Conservation (phyloP, 35 echinoderm and acorn worm genomes). For the Patiria miniata region DNA sequence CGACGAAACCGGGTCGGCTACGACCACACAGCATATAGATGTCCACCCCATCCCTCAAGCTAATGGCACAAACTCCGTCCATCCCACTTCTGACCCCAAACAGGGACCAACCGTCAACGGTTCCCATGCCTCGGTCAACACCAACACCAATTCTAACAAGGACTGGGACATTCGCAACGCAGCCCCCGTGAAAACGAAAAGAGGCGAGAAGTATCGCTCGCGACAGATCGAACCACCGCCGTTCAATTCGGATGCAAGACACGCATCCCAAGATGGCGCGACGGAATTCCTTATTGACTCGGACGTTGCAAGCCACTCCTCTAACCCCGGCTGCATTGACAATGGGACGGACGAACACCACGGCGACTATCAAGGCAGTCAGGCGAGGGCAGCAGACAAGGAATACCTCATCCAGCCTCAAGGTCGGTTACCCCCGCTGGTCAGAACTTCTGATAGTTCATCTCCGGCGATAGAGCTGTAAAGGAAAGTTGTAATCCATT, state of each 20-base stretch:
- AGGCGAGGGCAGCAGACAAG: constrained; percentile 4
- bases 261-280: not conserved
- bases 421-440: constrained; percentile 6
- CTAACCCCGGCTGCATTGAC: not conserved
- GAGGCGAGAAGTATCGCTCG: not conserved
- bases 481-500: too few species aligned
- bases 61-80: not conserved
- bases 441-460: not conserved
- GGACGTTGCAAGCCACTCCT: not conserved
- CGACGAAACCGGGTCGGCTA: not conserved
- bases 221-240: not conserved
- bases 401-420: not conserved
- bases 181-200: too few species aligned
- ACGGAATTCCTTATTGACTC: not conserved
- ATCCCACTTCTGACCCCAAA: not conserved
- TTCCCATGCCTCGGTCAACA: too few species aligned
- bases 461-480: not conserved
- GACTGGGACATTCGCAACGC: too few species aligned
- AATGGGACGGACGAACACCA: not conserved
- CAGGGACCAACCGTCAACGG: not conserved
- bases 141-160: too few species aligned
- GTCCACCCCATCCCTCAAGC: not conserved
- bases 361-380: not conserved
- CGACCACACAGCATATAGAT: not conserved
- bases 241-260: not conserved